These are phyloP conservation scores for Andrena camellia DNA, from an alignment of 2,888 invertebrate species.

Conservation along the genomic window DNA sequence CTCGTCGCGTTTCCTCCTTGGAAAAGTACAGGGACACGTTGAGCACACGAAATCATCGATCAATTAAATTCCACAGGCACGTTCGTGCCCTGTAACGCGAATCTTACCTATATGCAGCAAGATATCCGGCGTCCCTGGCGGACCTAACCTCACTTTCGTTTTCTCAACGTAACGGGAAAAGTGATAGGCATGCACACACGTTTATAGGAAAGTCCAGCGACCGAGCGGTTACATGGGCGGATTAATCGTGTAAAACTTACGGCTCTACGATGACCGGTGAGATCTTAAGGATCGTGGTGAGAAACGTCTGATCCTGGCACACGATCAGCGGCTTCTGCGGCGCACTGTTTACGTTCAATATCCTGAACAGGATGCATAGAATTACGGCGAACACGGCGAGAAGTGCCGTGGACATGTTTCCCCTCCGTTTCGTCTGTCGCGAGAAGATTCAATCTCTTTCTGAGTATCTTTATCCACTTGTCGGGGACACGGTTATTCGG, in stretches of 20 bases:
- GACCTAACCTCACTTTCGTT: slow-evolving; percentile 64
- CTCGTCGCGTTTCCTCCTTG: not conserved
- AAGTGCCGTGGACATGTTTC: slow-evolving; percentile 92
- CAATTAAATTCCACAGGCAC: not conserved
- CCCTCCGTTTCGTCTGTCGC: not conserved
- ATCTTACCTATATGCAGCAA: not conserved
- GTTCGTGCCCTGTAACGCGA: not conserved
- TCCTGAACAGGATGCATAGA: slow-evolving; percentile 92
- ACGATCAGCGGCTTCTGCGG: slow-evolving; percentile 92
- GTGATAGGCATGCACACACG: too few species aligned
- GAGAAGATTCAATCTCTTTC: slow-evolving; percentile 20
- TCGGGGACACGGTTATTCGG: not conserved
- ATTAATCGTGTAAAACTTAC: slow-evolving; percentile 88
- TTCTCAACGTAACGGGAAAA: not conserved
- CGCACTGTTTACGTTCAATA: slow-evolving; percentile 94
- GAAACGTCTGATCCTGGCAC: slow-evolving; percentile 91
- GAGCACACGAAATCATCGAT: not conserved
- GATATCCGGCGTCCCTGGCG: slow-evolving; percentile 29
- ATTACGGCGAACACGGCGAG: slow-evolving; percentile 93
- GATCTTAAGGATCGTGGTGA: slow-evolving; percentile 92
- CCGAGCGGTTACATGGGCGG: not conserved
- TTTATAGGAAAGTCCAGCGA: not conserved
- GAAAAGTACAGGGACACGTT: not conserved
- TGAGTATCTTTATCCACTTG: not conserved
- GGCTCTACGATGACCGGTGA: slow-evolving; percentile 92